Base-by-base conservation (phyloP, 2,113 vertebrate genomes). In the Chamaea fasciata region DNA sequence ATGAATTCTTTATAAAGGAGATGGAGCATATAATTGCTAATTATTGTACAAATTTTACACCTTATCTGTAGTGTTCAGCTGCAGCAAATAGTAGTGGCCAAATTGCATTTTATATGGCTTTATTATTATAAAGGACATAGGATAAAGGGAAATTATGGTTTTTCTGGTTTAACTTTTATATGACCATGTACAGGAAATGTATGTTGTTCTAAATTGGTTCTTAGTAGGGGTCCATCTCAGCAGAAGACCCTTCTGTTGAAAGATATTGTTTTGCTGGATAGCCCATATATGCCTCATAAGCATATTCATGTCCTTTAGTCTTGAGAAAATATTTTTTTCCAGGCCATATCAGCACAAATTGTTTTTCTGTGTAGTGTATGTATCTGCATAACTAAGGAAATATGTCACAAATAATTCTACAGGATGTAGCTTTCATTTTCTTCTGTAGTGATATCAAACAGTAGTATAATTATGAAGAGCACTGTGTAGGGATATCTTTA, bases 351-450 rank as follows among this genome's bases (percentile, higher is more conserved):
- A 94, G 33, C 82, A 88, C 23, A 65, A 63, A 65, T 64, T 83
- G 39, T 87, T 92, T 95, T 47, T 75, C 31, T 81, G 37, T 70
- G 46, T 15, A 65, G 49, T 46, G 65, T 28, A 79, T 86, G 19
- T 50, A 86, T 86, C 69, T 94, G 52, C 81, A 92, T 95, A 91
- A 93, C 82, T 94, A 93, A 79, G 63, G 82, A 88, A 96, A 93
- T 78, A 84, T 55, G 64, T 68, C 88, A 93, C 42, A 93, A 83
- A 76, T 80, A 83, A 88, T 94, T 94, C 93, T 81, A 69, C 67
- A 85, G 62, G 30, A 39, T 73, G 49, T 74, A 83, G 56, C 44
- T 92, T 97, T 97, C 81, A 83, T 92, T 91, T 91, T 87, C 63
- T 90, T 86, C 55, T 90, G 46, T 28, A 76, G 64, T 35, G 56